These are phyloP conservation scores for Acanthosoma haemorrhoidale DNA, from an alignment of 2,888 invertebrate genomes.

Conservation along the genomic window DNA sequence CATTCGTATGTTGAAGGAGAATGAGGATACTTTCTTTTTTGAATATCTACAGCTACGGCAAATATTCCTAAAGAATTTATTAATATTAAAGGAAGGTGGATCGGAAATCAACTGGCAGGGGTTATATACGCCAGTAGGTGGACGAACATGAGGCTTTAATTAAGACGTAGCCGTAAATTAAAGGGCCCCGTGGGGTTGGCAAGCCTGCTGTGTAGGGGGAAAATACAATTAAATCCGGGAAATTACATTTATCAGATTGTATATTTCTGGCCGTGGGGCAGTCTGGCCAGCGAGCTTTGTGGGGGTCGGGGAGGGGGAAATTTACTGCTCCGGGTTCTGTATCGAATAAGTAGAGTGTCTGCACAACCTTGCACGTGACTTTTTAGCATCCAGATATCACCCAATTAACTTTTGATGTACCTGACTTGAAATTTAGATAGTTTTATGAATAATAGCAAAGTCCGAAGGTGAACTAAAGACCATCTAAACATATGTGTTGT, in stretches of 20 bases:
- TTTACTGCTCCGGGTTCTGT: background rate
- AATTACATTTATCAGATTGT: slow-evolving; percentile 35
- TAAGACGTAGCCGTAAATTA: slow-evolving; percentile 35
- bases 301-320: background rate
- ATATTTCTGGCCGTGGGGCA: slow-evolving; percentile 13
- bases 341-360: no score
- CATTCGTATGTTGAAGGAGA: no score
- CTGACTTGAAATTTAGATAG: no score
- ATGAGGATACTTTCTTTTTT: no score
- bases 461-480: no score
- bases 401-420: no score
- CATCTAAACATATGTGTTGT: no score
- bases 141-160: slow-evolving; percentile 22
- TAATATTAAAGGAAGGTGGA: background rate
- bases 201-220: background rate
- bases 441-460: no score
- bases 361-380: no score
- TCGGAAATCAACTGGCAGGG: background rate
- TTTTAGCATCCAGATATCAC: no score
- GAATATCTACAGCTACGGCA: no score
- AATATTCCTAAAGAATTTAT: no score
- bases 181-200: background rate
- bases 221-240: slow-evolving; percentile 34
- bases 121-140: background rate
- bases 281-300: background rate